These are phyloP conservation scores for Gisinianus flammeolus DNA, from an alignment of 2,888 invertebrate genomes.

Conservation along the genomic window DNA sequence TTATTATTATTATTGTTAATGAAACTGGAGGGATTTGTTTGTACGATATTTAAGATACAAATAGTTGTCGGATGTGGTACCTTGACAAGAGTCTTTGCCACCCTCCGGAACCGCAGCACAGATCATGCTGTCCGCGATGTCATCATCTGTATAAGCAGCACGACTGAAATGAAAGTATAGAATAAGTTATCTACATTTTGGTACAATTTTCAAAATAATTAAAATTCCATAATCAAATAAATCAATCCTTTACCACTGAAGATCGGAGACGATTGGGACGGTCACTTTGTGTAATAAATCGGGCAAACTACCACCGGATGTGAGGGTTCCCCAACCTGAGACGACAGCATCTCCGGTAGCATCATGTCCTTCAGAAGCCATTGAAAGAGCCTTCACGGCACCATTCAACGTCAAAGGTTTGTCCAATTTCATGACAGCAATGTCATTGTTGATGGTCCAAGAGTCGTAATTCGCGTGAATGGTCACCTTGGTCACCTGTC, in stretches of 20 bases:
- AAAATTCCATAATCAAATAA: too few relatives aligned
- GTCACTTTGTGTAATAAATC: slow-evolving; percentile 39
- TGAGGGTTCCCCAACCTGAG: slow-evolving; percentile 60
- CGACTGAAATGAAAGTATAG: neutral
- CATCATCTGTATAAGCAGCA: slow-evolving; percentile 34
- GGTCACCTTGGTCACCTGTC: slow-evolving; percentile 13
- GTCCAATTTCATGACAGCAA: slow-evolving; percentile 61
- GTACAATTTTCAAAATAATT: too few relatives aligned
- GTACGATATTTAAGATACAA: neutral
- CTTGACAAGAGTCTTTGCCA: slow-evolving; percentile 46
- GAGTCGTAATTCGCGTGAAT: slow-evolving; percentile 38
- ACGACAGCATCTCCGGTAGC: slow-evolving; percentile 54
- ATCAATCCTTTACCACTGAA: slow-evolving; percentile 7
- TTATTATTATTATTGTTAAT: too few relatives aligned
- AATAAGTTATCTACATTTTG: too few relatives aligned
- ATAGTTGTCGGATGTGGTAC: neutral
- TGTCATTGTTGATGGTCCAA: slow-evolving; percentile 60
- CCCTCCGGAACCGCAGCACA: slow-evolving; percentile 44
- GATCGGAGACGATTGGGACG: slow-evolving; percentile 45
- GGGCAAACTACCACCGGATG: slow-evolving; percentile 28
- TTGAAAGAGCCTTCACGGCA: slow-evolving; percentile 48
- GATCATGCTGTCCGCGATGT: slow-evolving; percentile 47
- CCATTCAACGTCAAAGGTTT: slow-evolving; percentile 50
- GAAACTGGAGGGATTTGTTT: too few relatives aligned
- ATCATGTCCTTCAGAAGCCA: slow-evolving; percentile 23